Evolutionary conservation across 1,140 invertebrate species (phyloP).

Genomic region (Drosophila bifasciata): DNA sequence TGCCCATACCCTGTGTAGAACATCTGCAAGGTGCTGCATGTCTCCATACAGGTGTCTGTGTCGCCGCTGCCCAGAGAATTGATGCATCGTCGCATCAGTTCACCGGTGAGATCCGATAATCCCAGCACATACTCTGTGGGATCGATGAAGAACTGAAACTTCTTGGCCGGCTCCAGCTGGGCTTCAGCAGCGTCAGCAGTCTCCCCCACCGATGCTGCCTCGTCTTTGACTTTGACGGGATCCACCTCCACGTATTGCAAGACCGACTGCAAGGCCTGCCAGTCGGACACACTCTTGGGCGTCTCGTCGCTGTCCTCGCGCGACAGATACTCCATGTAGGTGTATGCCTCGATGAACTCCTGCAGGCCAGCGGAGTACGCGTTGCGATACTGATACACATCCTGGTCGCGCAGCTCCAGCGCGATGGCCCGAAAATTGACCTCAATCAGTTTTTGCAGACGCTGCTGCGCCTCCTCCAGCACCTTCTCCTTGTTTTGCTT

Average conservation of each 20-base stretch:
- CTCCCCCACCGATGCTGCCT: constrained; percentile 4
- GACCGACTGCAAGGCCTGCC: constrained; percentile 68
- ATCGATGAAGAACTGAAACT: constrained; percentile 72
- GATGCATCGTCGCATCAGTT: constrained; percentile 95
- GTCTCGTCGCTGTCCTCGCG: constrained; percentile 56
- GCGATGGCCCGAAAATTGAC: constrained; percentile 89
- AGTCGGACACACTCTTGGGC: constrained; percentile 62
- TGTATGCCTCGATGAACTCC: constrained; percentile 94
- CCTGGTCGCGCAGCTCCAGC: constrained; percentile 88
- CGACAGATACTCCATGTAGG: constrained; percentile 89
- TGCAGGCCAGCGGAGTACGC: constrained; percentile 92
- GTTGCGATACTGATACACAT: constrained; percentile 89
- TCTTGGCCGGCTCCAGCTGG: constrained; percentile 37
- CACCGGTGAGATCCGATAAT: constrained; percentile 94
- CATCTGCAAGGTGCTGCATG: constrained; percentile 89
- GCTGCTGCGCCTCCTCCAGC: constrained; percentile 88
- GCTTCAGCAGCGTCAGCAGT: constrained; percentile 16
- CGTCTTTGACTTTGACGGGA: not conserved
- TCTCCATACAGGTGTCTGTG: constrained; percentile 89
- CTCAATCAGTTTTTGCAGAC: constrained; percentile 87
- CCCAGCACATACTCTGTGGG: constrained; percentile 88
- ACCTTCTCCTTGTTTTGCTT: constrained; percentile 86
- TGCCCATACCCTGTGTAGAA: constrained; percentile 87
- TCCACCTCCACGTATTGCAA: constrained; percentile 80
- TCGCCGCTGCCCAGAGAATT: constrained; percentile 92